Base-by-base conservation (phyloP, 2,888 invertebrate species). In the Encarsia formosa region DNA sequence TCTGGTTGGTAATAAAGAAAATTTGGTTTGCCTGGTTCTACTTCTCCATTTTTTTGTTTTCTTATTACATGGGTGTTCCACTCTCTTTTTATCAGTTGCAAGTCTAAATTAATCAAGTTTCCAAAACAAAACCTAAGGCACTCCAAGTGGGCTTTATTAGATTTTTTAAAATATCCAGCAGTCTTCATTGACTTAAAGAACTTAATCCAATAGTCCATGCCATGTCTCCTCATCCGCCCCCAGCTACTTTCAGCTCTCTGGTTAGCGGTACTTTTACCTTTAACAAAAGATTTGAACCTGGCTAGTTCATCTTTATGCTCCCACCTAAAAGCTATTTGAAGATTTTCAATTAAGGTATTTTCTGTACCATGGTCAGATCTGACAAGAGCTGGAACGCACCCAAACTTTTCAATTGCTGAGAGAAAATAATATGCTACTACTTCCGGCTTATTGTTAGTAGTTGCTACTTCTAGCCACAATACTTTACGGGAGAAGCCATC, bases 301-400 rank as follows among this genome's bases (percentile, higher is more conserved):
- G 31, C 22, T 11, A 20, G 11, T 20, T 42, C 20, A 31, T 42
- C 42, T 1, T 18, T 2, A 19, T 42, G 42, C 3, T n/a, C 8
- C n/a, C 5, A 16, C 3, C 31, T 4, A 3, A 42, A 15, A 19
- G 24, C 23, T 6, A 11, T 1, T 15, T 29, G 41, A 4, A 41
- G 2, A 13, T 5, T 13, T 13, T 18, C 41, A 3, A 41, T 15
- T 18, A 29, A 5, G 9, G 5, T 9, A 47, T 56, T 56, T 34
- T 56, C 49, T 2, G 52, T 52, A 2, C 56, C 56, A 6, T 34
- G 11, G 31, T 56, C 52, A 2, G 49, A 56, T 39, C 56, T n/a
- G 5, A 50, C 46, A 2, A 56, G 5, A 9, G 47, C 41, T n/a
- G 54, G 47, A 20, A 59, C 19, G 6, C 29, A 22, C 11, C 50